Conservation (phyloP, 1,140 invertebrate species). For the Holcopasites calliopsidis region DNA sequence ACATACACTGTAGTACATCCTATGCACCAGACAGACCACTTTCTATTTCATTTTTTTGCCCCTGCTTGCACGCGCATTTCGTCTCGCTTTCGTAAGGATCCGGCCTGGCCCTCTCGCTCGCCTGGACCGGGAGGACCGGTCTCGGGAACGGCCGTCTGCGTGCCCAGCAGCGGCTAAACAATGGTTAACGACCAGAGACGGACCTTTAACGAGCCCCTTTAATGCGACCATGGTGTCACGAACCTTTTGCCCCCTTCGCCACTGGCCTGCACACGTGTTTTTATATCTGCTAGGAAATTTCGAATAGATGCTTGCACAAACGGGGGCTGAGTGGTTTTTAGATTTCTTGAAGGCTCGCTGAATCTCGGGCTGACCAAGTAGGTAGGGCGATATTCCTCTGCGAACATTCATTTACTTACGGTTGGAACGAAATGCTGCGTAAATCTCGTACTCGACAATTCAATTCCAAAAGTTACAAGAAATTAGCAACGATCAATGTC, state of each 20-base stretch:
- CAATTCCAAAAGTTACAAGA: too few relatives aligned
- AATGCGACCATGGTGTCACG: slow-evolving; percentile 43
- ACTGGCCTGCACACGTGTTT: not conserved
- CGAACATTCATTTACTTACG: too few relatives aligned
- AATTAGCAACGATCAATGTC: too few relatives aligned
- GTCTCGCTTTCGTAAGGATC: slow-evolving; percentile 16
- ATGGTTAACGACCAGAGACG: slow-evolving; percentile 55
- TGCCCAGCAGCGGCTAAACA: slow-evolving; percentile 61
- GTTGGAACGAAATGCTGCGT: too few relatives aligned
- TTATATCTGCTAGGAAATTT: too few relatives aligned
- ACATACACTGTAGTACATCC: slow-evolving; percentile 71
- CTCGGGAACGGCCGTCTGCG: slow-evolving; percentile 59
- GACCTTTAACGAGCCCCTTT: slow-evolving; percentile 62
- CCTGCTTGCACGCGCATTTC: slow-evolving; percentile 22
- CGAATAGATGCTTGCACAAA: too few relatives aligned
- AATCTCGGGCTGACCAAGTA: too few relatives aligned
- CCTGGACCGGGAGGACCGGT: slow-evolving; percentile 60
- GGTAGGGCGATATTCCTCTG: too few relatives aligned
- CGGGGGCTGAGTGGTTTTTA: too few relatives aligned
- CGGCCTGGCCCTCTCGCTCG: not conserved
- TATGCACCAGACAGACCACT: slow-evolving; percentile 78
- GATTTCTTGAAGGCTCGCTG: too few relatives aligned
- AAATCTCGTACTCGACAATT: too few relatives aligned
- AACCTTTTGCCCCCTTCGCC: slow-evolving; percentile 25
- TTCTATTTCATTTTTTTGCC: slow-evolving; percentile 76